Evolutionary conservation across 2,797 vertebrate genomes (phyloP), one percentile per base, ranked within the genome.

Genomic region (Neosalanx taihuensis): DNA sequence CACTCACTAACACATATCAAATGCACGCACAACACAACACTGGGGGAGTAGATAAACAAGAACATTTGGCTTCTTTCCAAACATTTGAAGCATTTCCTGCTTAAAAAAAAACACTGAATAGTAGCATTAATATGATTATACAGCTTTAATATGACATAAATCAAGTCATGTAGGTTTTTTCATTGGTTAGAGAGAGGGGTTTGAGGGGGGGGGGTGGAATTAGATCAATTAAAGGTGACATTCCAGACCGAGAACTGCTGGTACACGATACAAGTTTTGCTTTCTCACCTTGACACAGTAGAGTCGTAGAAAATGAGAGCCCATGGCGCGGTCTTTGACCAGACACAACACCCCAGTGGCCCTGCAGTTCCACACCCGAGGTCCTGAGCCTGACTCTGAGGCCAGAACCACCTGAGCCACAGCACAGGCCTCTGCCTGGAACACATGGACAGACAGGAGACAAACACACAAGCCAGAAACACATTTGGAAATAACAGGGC

Each of bases 301-400:
- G 56, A 63, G 56, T n/a, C 56, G 53, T 30, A 49, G 58, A 35
- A 63, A 61, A 18, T 12, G 53, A 35, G 58, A 70, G 37, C 26
- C 15, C 29, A 56, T 9, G 23, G 49, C 23, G 30, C 0, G 4
- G 59, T 63, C 35, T 58, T 68, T 3, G 10, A 58, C 53, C 15
- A 68, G 67, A 69, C 67, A 69, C 31, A 69, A 31, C 53, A 69
- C 67, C 33, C 67, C 67, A 37, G 31, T 23, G n/a, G 9, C 67
- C 56, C 6, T 31, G 37, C 0, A 10, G n/a, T 13, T 20, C 67
- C 67, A 68, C 9, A 18, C 66, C 51, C 1, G 29, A 18, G 0
- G 17, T 30, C 53, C 51, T n/a, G 66, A 29, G 7, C 23, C 59
- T 15, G 26, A 13, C 23, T 20, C 59, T 9, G 53, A 9, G 18